phyloP scores from a whole-genome alignment of 1,140 invertebrate genomes.

The Nylanderia fulva region DNA sequence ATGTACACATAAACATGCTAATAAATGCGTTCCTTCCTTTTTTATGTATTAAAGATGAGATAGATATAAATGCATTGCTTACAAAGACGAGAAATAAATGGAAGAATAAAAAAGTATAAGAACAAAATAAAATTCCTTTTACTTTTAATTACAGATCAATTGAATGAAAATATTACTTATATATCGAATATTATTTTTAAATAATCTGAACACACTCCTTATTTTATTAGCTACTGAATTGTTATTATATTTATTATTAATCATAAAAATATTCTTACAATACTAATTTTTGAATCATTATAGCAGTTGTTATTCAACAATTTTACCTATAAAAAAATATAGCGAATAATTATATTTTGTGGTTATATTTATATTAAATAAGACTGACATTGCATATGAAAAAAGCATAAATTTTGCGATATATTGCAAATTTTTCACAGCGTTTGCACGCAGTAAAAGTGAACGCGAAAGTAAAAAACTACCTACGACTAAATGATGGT shows the following conservation, averaged over 20 bases:
- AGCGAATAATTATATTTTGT: neutral
- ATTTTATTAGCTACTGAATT: neutral
- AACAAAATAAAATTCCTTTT: no score
- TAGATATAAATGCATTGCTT: no score
- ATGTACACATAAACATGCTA: no score
- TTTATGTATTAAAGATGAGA: no score
- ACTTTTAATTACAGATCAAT: no score
- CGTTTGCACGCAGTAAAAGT: neutral
- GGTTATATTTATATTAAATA: neutral
- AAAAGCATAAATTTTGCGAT: neutral
- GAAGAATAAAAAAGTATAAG: no score
- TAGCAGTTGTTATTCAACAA: neutral
- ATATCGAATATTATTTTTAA: no score
- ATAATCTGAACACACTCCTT: no score
- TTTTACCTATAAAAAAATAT: neutral
- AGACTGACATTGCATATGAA: neutral
- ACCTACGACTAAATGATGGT: neutral
- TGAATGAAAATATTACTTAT: no score
- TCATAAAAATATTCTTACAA: neutral
- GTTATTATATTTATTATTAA: no score
- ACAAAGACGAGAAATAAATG: no score
- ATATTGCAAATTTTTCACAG: neutral
- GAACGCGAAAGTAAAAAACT: neutral
- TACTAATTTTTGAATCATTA: neutral
- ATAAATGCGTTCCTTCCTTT: no score